Conservation (phyloP, 2,113 vertebrate species). For the Myrmecophaga tridactyla region DNA sequence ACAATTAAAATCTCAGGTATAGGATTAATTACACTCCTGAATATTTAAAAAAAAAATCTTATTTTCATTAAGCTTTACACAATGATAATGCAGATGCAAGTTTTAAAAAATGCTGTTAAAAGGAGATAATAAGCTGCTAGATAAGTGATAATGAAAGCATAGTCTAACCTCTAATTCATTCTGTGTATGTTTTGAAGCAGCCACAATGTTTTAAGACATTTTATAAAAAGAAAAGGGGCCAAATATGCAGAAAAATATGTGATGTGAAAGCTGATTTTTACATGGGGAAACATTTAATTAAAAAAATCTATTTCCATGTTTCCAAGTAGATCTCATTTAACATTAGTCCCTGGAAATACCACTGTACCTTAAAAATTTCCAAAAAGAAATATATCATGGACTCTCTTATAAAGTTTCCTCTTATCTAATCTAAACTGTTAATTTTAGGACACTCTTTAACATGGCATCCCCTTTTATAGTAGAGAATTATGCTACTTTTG, state of each 20-base stretch:
- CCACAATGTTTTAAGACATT: slow-evolving; percentile 36
- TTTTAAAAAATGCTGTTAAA: slow-evolving; percentile 58
- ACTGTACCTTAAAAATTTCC: background rate
- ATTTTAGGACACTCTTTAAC: slow-evolving; percentile 29
- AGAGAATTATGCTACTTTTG: slow-evolving; percentile 23
- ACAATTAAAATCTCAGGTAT: slow-evolving; percentile 59
- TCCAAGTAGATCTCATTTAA: background rate
- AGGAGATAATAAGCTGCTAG: slow-evolving; percentile 33
- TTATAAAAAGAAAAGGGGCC: background rate
- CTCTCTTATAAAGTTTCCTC: slow-evolving; percentile 18
- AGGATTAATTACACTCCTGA: slow-evolving; percentile 57
- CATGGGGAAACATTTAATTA: background rate
- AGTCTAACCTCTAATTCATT: slow-evolving; percentile 66
- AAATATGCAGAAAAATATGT: slow-evolving; percentile 9
- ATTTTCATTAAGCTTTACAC: slow-evolving; percentile 59
- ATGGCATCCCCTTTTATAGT: slow-evolving; percentile 5
- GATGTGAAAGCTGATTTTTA: background rate
- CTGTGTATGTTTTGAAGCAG: slow-evolving; percentile 52
- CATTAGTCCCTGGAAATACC: background rate
- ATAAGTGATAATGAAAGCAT: slow-evolving; percentile 37
- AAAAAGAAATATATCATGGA: background rate
- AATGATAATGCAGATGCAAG: slow-evolving; percentile 51
- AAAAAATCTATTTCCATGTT: background rate
- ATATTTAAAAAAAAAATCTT: slow-evolving; percentile 52
- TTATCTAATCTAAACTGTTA: background rate